These are phyloP conservation scores for Sabatieria punctata DNA, from an alignment of 2,888 invertebrate genomes.

Conservation along the genomic window DNA sequence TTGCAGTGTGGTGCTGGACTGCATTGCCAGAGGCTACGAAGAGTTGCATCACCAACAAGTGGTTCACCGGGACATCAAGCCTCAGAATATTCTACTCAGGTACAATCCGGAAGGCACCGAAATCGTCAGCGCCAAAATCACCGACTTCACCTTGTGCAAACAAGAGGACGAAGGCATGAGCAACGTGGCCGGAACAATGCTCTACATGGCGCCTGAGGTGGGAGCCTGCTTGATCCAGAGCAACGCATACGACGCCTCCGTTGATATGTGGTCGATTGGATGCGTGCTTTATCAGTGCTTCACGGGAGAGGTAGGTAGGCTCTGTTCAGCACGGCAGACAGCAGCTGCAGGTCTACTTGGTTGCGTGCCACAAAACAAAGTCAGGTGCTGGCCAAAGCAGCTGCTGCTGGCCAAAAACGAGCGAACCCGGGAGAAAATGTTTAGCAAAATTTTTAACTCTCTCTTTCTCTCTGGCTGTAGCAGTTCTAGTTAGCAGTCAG, in stretches of 20 bases:
- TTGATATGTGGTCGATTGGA: constrained; percentile 6
- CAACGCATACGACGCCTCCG: background rate
- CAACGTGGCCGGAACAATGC: background rate
- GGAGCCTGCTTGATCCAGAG: background rate
- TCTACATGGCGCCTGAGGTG: constrained; percentile 1
- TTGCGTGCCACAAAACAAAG: too few species aligned
- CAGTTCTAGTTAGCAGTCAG: too few species aligned
- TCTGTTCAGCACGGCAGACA: too few species aligned
- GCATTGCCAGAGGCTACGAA: background rate
- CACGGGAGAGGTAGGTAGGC: too few species aligned
- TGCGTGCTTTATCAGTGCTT: too few species aligned
- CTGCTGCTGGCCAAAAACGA: too few species aligned
- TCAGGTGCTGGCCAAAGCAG: too few species aligned
- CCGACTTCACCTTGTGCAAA: constrained; percentile 1
- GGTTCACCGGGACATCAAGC: constrained; percentile 4
- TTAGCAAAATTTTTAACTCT: too few species aligned
- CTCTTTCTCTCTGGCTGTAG: too few species aligned
- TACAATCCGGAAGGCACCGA: background rate
- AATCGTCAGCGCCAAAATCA: constrained; percentile 17
- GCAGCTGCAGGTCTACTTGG: too few species aligned
- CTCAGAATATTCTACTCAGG: constrained; percentile 3
- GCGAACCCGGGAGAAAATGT: too few species aligned
- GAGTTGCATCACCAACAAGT: background rate
- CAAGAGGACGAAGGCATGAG: background rate
- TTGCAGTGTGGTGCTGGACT: background rate